Conservation (phyloP, 1,140 invertebrate genomes). For the Nomia melanderi region DNA sequence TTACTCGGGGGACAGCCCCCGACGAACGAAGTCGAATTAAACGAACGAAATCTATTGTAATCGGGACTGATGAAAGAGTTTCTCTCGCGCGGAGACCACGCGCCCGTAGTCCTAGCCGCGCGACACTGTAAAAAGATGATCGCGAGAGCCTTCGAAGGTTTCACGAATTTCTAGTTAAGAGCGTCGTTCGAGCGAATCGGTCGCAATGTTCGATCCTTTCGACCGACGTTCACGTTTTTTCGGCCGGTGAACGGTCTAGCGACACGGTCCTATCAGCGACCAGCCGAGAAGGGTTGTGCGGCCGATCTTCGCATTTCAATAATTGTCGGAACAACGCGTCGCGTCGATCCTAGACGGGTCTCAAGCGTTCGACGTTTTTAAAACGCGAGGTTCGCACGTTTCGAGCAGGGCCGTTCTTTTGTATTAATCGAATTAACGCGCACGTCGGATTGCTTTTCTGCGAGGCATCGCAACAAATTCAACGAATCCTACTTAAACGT, state of each 20-base stretch:
- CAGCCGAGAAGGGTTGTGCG: not conserved
- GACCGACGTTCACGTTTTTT: too few relatives aligned
- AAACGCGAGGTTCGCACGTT: not conserved
- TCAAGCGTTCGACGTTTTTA: not conserved
- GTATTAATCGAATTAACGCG: not conserved
- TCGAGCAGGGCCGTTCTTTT: not conserved
- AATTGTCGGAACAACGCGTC: not conserved
- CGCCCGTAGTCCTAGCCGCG: too few relatives aligned
- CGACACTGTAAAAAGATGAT: not conserved
- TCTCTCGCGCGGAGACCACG: too few relatives aligned
- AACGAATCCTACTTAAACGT: conserved; percentile 44
- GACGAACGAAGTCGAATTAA: not conserved
- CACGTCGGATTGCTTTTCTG: not conserved
- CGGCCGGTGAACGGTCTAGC: not conserved
- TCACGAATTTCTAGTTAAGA: not conserved
- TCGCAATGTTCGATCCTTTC: not conserved
- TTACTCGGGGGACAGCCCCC: not conserved
- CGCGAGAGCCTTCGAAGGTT: not conserved
- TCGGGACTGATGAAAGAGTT: not conserved
- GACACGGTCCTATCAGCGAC: not conserved
- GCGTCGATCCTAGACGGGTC: conserved; percentile 3
- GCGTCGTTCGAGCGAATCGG: not conserved
- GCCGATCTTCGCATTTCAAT: not conserved
- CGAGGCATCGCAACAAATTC: conserved; percentile 27
- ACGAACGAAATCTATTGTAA: not conserved